Base-by-base conservation (phyloP, 2,113 vertebrate genomes). In the Hemibagrus wyckioides region DNA sequence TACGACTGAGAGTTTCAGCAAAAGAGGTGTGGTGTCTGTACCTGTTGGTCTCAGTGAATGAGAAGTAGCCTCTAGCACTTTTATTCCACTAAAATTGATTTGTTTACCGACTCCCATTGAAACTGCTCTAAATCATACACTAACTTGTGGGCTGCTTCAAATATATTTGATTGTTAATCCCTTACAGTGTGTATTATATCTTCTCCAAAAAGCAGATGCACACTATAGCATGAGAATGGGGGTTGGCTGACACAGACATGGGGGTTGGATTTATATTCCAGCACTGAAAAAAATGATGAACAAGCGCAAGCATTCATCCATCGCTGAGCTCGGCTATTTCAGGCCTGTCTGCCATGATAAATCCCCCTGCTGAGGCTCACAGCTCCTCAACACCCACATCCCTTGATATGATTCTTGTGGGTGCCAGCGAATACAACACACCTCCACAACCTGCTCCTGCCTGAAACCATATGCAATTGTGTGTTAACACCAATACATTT, bases 271-370 rank as follows among this genome's bases (percentile, higher is more conserved):
- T 91, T 90, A 93, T 93, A 82, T 63, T 83, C 6, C 54, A 48
- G 86, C 90, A 87, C 88, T 89, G 88, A 76, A 39, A 81, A 54
- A 71, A 19, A 85, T 92, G 84, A 91, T 75, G 84, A 90, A 90
- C 83, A 86, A 84, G 89, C 57, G n/a, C 30, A 77, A 83, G 81
- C 67, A 82, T 88, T 90, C 91, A 85, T 88, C 83, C 89, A 80
- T 87, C 61, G 67, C 65, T 86, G 80, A 88, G 54, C 84, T 65
- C 77, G 69, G 65, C 90, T 82, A 69, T 89, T 90, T 61, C 85
- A 71, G 69, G 28, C 52, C 89, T 89, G 91, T 92, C 90, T 84
- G 80, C 75, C 59, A 87, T 95, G 94, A 96, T 94, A 91, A 91
- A 95, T 95, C 89, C 91, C 92, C 90, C 85, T 57, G 82, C 75